These are phyloP conservation scores for Pachyseris speciosa DNA, from an alignment of 64 coral and sea anemone genomes.

Conservation along the genomic window DNA sequence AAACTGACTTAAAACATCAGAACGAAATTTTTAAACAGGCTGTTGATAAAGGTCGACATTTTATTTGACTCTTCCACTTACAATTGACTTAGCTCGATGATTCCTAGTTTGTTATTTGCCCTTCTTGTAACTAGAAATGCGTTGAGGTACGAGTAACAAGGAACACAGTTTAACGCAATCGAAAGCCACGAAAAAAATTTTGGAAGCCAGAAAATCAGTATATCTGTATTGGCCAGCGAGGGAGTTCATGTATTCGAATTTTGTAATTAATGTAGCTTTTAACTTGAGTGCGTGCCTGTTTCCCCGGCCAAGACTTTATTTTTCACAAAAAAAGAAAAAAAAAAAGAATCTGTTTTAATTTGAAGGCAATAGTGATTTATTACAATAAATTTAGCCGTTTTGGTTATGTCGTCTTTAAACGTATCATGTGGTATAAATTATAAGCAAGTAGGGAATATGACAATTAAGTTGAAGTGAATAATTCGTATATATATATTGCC, in stretches of 20 bases:
- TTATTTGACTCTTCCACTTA: conserved; percentile 1
- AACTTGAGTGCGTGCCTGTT: background rate
- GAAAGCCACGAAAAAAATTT: no score
- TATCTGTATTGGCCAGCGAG: no score
- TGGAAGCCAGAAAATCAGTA: no score
- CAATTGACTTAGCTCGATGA: no score
- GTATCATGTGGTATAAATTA: background rate
- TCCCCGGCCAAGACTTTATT: no score
- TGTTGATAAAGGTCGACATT: background rate
- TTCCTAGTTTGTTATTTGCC: no score
- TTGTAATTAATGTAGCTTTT: background rate
- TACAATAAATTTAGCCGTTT: conserved; percentile 24
- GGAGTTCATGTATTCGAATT: no score
- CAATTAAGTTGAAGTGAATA: background rate
- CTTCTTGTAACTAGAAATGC: no score
- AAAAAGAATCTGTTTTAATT: background rate
- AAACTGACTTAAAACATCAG: background rate
- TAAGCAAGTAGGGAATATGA: background rate
- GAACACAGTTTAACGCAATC: no score
- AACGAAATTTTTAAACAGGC: background rate
- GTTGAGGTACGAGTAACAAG: no score
- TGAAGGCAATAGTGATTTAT: background rate
- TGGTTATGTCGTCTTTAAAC: background rate
- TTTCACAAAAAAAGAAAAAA: background rate
- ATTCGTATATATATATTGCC: conserved; percentile 33